Conservation (phyloP, 2,113 vertebrate species). For the Pteruthius melanotis region DNA sequence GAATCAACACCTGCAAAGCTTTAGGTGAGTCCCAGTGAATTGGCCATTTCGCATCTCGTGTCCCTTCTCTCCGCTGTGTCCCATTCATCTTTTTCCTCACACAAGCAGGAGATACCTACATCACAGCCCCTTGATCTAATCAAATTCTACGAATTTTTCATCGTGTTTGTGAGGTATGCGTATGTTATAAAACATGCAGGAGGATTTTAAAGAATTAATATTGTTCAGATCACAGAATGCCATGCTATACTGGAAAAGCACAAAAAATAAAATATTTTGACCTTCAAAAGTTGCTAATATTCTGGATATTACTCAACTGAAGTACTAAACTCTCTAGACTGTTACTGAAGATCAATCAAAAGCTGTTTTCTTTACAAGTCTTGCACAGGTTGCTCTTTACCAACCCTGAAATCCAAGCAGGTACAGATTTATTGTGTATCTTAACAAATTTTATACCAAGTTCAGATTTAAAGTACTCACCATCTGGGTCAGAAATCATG, state of each 20-base stretch:
- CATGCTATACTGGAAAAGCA: background rate
- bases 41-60: background rate
- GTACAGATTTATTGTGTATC: background rate
- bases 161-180: background rate
- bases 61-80: background rate
- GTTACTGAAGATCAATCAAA: background rate
- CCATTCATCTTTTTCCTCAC: background rate
- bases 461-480: slow-evolving; percentile 72
- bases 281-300: background rate
- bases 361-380: background rate
- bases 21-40: background rate
- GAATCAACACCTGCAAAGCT: background rate
- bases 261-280: background rate
- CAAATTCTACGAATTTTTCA: background rate
- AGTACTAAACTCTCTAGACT: background rate
- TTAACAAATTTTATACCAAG: background rate
- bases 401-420: background rate
- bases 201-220: background rate
- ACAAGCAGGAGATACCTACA: background rate
- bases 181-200: background rate
- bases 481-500: slow-evolving; percentile 95
- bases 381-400: background rate
- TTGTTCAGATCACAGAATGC: background rate
- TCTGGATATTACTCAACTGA: background rate
- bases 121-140: background rate